phyloP scores from a whole-genome alignment of 2,888 invertebrate species.

The Erynnis tages region DNA sequence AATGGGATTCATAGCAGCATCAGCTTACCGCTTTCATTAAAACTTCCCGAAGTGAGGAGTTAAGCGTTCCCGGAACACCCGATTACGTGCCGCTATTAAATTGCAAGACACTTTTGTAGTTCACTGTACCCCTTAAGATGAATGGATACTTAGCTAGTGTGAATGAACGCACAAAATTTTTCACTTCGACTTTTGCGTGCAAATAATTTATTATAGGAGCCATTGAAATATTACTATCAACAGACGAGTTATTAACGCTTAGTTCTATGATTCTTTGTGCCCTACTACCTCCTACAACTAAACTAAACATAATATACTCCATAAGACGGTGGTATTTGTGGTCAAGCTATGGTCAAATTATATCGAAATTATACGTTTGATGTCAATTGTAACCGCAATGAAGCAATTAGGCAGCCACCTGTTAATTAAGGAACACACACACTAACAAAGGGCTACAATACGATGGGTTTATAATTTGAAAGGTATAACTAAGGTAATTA shows the following conservation, averaged over 20 bases:
- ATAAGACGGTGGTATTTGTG: too few relatives aligned
- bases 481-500: not conserved
- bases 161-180: too few relatives aligned
- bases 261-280: too few relatives aligned
- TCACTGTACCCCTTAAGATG: too few relatives aligned
- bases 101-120: not conserved
- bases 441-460: not conserved
- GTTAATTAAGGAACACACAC: not conserved
- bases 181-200: too few relatives aligned
- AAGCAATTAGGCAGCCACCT: constrained; percentile 5
- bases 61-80: constrained; percentile 8
- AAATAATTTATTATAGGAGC: too few relatives aligned
- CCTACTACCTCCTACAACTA: too few relatives aligned
- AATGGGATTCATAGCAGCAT: constrained; percentile 6
- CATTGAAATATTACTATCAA: too few relatives aligned
- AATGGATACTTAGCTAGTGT: too few relatives aligned
- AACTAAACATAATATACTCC: too few relatives aligned
- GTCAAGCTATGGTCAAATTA: not conserved
- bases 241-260: too few relatives aligned
- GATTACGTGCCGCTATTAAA: constrained; percentile 15
- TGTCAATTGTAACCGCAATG: not conserved
- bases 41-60: constrained; percentile 16
- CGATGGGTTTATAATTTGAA: not conserved
- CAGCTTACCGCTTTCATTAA: constrained; percentile 22
- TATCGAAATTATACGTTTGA: not conserved